Percentiles rank a stretch among this genome's conserved stretches.
These are phyloP conservation scores for Dryadula phaetusa DNA, from an alignment of 2,888 invertebrate species.

Conservation along the genomic window DNA sequence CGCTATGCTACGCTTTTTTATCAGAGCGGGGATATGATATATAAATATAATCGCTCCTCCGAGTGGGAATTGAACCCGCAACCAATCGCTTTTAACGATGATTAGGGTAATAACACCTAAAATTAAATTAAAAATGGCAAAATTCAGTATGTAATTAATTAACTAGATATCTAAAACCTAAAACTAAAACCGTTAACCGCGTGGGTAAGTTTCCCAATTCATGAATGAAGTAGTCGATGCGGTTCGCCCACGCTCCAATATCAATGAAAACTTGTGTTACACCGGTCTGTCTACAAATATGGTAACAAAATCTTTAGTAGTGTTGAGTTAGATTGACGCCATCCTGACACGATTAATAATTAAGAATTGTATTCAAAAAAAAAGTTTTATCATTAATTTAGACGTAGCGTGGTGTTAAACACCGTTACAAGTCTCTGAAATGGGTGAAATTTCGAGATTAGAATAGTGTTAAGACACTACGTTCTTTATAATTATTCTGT, in stretches of 20 bases:
- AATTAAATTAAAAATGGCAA: slow-evolving; percentile 47
- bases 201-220: slow-evolving; percentile 78
- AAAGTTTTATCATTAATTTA: too few species aligned
- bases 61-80: too few species aligned
- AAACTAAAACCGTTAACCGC: slow-evolving; percentile 69
- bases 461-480: too few species aligned
- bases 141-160: slow-evolving; percentile 70
- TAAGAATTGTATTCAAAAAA: too few species aligned
- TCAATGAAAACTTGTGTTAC: slow-evolving; percentile 76
- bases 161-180: slow-evolving; percentile 65
- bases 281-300: slow-evolving; percentile 68
- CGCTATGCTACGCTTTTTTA: too few species aligned
- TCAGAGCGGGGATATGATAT: too few species aligned
- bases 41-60: too few species aligned
- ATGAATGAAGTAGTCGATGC: slow-evolving; percentile 75
- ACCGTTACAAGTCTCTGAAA: too few species aligned
- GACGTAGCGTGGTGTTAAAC: too few species aligned
- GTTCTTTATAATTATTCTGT: too few species aligned
- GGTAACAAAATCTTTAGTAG: slow-evolving; percentile 70
- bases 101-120: not conserved
- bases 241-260: slow-evolving; percentile 69
- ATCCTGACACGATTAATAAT: not conserved
- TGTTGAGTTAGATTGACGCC: slow-evolving; percentile 52
- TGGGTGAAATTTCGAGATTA: too few species aligned
- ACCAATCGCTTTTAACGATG: too few species aligned